Base-by-base conservation (phyloP, 1,140 invertebrate species). In the Polypedilum pembai region DNA sequence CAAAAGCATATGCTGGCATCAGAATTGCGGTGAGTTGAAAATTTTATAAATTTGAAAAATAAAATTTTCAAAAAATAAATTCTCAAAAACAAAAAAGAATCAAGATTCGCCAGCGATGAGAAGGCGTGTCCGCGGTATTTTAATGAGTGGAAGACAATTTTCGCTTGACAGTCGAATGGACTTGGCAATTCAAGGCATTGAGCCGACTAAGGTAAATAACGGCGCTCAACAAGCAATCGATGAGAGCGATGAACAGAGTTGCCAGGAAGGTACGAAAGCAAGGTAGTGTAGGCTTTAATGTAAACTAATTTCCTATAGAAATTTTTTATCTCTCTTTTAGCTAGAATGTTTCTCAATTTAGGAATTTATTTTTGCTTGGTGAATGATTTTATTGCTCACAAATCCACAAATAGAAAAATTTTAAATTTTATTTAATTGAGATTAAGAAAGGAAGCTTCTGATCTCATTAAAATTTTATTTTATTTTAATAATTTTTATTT, bases 91-190 rank as follows among this genome's bases (percentile, higher is more conserved):
- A 33, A 33, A 33, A 33, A n/a, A 81, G 80, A 78, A 80, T 74
- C 80, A 82, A 75, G 80, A 83, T 74, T 81, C 82, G 69, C 78
- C 82, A 86, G 91, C 90, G 7, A 92, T 94, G 87, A 85, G 93
- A 24, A 85, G 94, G 56, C 87, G 94, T 15, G 92, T 95, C 76
- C 87, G 90, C 33, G 93, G 93, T 8, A 94, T 95, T 79, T 84
- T 95, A 66, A 92, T 94, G 88, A 89, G 91, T 3, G 92, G 93
- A 24, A 92, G 92, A 78, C 90, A 94, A 82, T 94, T 93, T 82
- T 95, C 93, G 1, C 85, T 96, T 45, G 94, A 96, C 84, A 95
- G 93, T 0, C 88, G 92, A 78, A 92, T 95, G 88, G 93, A 96
- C 82, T 86, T 96, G 75, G 92, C 94, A n/a, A 78, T 81, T 66